These are phyloP conservation scores for Ectemnius continuus DNA, from an alignment of 2,888 invertebrate species.

Conservation along the genomic window DNA sequence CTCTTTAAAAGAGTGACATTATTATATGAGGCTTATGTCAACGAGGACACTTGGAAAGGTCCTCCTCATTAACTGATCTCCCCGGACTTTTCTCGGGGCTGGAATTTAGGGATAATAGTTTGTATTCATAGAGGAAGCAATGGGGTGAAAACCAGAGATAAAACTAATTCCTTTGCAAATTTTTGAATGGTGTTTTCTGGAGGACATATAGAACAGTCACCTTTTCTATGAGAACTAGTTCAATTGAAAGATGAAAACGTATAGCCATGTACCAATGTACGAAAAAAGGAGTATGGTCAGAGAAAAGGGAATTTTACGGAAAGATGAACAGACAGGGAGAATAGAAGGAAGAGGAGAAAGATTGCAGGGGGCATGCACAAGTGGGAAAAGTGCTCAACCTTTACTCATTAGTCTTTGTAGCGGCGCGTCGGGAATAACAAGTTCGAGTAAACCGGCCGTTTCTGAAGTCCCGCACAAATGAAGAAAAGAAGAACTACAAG, in stretches of 20 bases:
- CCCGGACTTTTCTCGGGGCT: no score
- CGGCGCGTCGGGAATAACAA: slow-evolving; percentile 54
- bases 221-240: no score
- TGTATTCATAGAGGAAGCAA: no score
- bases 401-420: slow-evolving; percentile 61
- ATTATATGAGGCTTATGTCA: no score
- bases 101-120: no score
- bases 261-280: neutral
- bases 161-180: no score
- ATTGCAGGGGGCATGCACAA: slow-evolving; percentile 24
- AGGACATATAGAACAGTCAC: no score
- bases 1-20: slow-evolving; percentile 10
- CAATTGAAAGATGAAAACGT: no score
- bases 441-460: slow-evolving; percentile 62
- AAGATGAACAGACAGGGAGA: neutral
- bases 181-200: no score
- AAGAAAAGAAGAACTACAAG: slow-evolving; percentile 49
- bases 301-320: neutral
- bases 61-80: no score
- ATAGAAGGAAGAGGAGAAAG: neutral
- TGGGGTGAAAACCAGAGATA: no score
- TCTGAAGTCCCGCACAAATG: slow-evolving; percentile 56
- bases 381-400: slow-evolving; percentile 57
- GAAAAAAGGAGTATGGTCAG: neutral
- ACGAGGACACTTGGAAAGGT: no score